phyloP scores from a whole-genome alignment of 2,888 invertebrate genomes.

The Smittia sp. region DNA sequence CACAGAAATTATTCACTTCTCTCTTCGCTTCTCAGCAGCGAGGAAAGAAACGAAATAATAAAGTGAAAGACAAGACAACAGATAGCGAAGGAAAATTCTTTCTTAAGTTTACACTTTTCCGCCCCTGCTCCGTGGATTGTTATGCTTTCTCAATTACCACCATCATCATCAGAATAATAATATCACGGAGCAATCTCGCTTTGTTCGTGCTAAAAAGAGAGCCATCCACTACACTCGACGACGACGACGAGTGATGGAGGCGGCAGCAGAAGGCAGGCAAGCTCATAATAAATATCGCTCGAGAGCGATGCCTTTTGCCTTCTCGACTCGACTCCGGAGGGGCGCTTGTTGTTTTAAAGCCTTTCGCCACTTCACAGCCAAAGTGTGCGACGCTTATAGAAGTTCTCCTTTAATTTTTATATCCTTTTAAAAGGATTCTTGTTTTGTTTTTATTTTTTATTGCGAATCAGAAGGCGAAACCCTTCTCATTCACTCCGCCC shows the following conservation, averaged over 20 bases:
- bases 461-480: constrained; percentile 4
- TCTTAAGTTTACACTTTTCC: constrained; percentile 22
- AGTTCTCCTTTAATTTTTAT: constrained; percentile 34
- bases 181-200: constrained; percentile 25
- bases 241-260: constrained; percentile 11
- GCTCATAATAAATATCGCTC: constrained; percentile 30
- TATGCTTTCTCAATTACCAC: constrained; percentile 35
- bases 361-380: constrained; percentile 5
- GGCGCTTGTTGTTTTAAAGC: constrained; percentile 26
- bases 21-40: neutral
- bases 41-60: neutral
- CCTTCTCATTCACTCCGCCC: neutral
- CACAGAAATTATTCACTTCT: constrained; percentile 36
- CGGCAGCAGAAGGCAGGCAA: neutral
- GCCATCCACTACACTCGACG: neutral
- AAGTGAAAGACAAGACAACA: neutral
- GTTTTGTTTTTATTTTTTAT: constrained; percentile 37
- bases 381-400: neutral
- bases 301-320: constrained; percentile 23
- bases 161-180: constrained; percentile 36
- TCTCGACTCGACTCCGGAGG: neutral
- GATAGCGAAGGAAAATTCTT: constrained; percentile 1
- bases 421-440: constrained; percentile 39
- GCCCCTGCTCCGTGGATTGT: neutral
- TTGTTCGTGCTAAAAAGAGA: constrained; percentile 14